Evolutionary conservation across 2,888 invertebrate genomes (phyloP).

Genomic region (Lepidochrysops patricia): DNA sequence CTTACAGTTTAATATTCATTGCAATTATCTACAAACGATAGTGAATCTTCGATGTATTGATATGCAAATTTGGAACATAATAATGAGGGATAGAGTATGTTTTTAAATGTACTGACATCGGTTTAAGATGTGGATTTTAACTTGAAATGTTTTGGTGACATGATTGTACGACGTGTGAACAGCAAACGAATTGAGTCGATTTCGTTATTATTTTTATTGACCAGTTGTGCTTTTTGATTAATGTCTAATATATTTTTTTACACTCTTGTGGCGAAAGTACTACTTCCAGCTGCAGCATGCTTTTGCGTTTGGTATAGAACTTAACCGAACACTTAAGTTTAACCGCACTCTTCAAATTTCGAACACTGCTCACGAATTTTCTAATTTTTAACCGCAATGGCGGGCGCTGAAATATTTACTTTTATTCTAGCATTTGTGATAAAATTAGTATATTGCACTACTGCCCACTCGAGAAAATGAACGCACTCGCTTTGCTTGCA

Average conservation of each 20-base stretch:
- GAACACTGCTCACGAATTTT: too few species aligned
- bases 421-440: too few species aligned
- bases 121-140: slow-evolving; percentile 38
- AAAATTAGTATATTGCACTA: too few species aligned
- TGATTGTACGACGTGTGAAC: slow-evolving; percentile 48
- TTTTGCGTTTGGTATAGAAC: too few species aligned
- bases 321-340: too few species aligned
- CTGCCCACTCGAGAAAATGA: too few species aligned
- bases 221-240: background rate
- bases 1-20: slow-evolving; percentile 21
- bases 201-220: slow-evolving; percentile 3
- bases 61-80: slow-evolving; percentile 39
- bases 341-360: too few species aligned
- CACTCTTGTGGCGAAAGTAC: too few species aligned
- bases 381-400: too few species aligned
- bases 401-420: too few species aligned
- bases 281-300: too few species aligned
- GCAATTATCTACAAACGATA: slow-evolving; percentile 6
- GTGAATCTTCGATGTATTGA: slow-evolving; percentile 19
- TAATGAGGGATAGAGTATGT: slow-evolving; percentile 25
- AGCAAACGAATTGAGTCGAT: slow-evolving; percentile 36
- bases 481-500: too few species aligned
- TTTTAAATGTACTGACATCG: slow-evolving; percentile 25
- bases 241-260: background rate
- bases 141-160: slow-evolving; percentile 74